phyloP scores from a whole-genome alignment of 2,113 vertebrate genomes.

The Garra rufa region DNA sequence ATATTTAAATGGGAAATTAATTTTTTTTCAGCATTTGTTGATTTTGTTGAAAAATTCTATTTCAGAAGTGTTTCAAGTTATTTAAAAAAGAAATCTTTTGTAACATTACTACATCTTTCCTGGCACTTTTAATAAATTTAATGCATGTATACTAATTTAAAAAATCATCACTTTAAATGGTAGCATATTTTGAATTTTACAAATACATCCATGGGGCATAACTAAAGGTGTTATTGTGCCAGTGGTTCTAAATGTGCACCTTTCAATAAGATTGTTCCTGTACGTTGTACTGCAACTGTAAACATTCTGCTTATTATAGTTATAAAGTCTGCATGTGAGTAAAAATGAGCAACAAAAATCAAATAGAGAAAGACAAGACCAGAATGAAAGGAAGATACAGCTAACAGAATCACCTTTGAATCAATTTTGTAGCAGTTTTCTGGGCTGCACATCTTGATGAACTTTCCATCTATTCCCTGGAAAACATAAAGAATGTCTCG shows the following conservation, averaged over 20 bases:
- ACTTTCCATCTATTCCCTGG: conserved; percentile 98
- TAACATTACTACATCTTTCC: background rate
- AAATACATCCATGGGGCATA: background rate
- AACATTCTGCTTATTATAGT: background rate
- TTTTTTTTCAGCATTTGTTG: no score
- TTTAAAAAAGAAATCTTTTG: background rate
- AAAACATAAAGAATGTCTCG: conserved; percentile 97
- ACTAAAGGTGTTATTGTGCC: background rate
- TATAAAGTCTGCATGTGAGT: background rate
- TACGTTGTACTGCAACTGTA: background rate
- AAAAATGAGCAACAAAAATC: background rate
- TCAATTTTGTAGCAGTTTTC: conserved; percentile 96
- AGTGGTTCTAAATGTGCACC: background rate
- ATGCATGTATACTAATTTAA: background rate
- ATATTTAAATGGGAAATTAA: no score
- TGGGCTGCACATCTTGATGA: conserved; percentile 89
- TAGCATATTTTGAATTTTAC: background rate
- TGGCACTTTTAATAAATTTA: no score
- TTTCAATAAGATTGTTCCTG: background rate
- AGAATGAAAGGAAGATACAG: background rate
- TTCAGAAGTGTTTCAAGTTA: no score
- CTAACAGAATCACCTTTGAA: conserved; percentile 80
- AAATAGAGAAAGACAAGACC: background rate
- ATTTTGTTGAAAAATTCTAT: no score
- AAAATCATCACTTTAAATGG: background rate